These are phyloP conservation scores for Capromys pilorides DNA, from an alignment of 2,797 vertebrate species.

Conservation along the genomic window DNA sequence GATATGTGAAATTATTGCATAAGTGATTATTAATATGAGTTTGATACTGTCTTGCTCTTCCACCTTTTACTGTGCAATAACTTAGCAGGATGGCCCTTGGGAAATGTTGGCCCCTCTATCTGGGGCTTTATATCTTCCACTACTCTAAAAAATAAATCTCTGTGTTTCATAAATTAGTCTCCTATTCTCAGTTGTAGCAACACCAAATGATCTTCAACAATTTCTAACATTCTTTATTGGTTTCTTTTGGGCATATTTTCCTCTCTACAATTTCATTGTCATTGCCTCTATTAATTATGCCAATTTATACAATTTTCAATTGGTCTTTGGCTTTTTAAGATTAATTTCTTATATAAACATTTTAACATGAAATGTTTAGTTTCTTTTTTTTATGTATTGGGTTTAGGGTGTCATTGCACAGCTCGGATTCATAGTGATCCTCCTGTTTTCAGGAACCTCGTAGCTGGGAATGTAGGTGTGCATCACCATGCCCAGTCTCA, in stretches of 20 bases:
- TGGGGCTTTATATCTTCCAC: background rate
- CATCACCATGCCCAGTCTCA: no score
- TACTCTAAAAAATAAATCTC: background rate
- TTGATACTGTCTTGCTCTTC: background rate
- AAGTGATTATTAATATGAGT: background rate
- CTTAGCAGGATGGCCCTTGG: background rate
- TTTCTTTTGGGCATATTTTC: background rate
- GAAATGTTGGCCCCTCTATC: background rate
- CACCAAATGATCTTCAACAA: background rate
- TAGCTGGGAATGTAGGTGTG: no score
- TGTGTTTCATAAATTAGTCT: background rate
- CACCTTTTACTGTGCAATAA: background rate
- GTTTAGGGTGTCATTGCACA: no score
- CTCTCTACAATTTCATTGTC: background rate
- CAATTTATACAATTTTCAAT: background rate
- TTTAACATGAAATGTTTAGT: background rate
- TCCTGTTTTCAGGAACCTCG: no score
- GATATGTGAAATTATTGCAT: background rate
- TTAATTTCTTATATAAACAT: background rate
- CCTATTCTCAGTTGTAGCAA: background rate
- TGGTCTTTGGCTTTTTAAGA: background rate
- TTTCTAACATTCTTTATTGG: background rate
- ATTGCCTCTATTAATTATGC: background rate
- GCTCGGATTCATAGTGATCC: no score
- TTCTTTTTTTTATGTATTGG: background rate